phyloP scores from a whole-genome alignment of 2,113 vertebrate species.

The Macquaria ambigua region DNA sequence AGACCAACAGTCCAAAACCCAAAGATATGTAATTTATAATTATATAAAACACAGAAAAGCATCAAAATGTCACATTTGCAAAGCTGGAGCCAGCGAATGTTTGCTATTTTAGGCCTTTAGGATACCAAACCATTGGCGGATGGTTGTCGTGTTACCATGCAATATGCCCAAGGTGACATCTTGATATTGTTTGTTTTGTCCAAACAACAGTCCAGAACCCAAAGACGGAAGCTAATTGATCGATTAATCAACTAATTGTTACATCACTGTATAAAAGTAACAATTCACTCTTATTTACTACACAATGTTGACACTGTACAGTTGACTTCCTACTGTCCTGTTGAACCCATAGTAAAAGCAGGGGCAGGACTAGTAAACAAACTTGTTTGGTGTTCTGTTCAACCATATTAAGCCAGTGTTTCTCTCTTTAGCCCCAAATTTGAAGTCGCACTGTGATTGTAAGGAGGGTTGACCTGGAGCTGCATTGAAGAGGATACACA shows the following conservation, averaged over 20 bases:
- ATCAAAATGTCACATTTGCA: not conserved
- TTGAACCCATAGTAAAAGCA: constrained; percentile 17
- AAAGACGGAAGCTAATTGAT: not conserved
- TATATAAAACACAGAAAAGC: not conserved
- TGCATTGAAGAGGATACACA: constrained; percentile 60
- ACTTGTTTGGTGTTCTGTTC: constrained; percentile 56
- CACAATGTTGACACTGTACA: not conserved
- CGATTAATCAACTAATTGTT: not conserved
- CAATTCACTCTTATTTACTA: not conserved
- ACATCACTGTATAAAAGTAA: not conserved
- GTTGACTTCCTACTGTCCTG: not conserved
- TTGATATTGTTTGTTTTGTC: not conserved
- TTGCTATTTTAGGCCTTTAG: not conserved
- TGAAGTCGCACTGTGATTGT: constrained; percentile 44
- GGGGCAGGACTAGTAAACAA: constrained; percentile 27
- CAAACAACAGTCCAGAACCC: not conserved
- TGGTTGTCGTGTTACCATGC: not conserved
- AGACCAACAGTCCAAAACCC: not conserved
- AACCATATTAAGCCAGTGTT: constrained; percentile 36
- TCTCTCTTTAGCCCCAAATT: constrained; percentile 25
- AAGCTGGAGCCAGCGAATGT: not conserved
- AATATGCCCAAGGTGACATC: not conserved
- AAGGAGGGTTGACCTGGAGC: constrained; percentile 66
- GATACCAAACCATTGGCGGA: not conserved
- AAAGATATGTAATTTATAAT: not conserved